Conservation (phyloP, 2,797 vertebrate species). For the Antrozous pallidus region DNA sequence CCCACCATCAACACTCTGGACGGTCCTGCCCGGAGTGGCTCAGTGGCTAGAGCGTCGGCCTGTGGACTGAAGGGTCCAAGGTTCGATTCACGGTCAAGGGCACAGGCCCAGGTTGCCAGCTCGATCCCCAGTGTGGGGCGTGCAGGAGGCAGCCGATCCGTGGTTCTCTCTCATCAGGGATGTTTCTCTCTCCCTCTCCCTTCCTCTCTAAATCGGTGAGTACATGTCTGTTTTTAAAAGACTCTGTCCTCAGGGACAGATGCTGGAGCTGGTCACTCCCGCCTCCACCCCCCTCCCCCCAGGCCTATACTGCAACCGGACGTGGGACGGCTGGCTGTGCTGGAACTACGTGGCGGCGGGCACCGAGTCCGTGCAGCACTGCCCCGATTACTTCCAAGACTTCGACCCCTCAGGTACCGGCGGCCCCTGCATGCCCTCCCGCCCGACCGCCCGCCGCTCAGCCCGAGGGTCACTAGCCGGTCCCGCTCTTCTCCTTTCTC, state of each 20-base stretch:
- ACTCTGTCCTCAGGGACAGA: neutral
- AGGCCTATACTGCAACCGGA: slow-evolving; percentile 92
- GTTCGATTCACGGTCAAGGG: too few relatives aligned
- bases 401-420: slow-evolving; percentile 94
- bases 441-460: slow-evolving; percentile 45
- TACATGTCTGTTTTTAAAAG: too few relatives aligned
- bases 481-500: slow-evolving; percentile 5
- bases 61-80: too few relatives aligned
- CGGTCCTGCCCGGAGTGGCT: neutral
- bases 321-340: slow-evolving; percentile 98
- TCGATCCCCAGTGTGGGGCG: too few relatives aligned
- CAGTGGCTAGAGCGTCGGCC: too few relatives aligned
- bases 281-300: neutral
- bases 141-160: too few relatives aligned
- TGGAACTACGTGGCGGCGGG: slow-evolving; percentile 92
- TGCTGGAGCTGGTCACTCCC: too few relatives aligned
- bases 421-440: slow-evolving; percentile 28
- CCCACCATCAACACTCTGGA: neutral
- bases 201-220: too few relatives aligned
- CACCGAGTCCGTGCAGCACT: slow-evolving; percentile 89
- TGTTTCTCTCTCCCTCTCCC: too few relatives aligned
- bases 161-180: too few relatives aligned
- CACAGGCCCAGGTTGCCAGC: too few relatives aligned
- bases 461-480: neutral
- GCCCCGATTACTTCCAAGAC: slow-evolving; percentile 97